Conservation (phyloP, 1,140 invertebrate species). For the Bombus superbus region DNA sequence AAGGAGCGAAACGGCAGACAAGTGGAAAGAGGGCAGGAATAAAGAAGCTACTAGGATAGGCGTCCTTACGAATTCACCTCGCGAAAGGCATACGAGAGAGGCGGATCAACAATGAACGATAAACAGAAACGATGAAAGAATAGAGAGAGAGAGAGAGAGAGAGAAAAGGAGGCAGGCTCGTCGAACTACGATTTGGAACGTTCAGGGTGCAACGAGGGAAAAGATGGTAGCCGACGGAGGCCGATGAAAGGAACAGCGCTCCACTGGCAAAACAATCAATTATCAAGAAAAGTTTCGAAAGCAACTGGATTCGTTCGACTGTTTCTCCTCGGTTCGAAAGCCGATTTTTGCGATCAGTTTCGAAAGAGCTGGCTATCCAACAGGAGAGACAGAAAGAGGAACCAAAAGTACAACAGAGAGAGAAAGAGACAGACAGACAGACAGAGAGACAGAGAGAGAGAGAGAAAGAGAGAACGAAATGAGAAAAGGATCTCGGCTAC, state of each 20-base stretch:
- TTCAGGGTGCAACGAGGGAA: slow-evolving; percentile 12
- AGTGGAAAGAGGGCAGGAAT: background rate
- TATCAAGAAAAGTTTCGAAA: slow-evolving; percentile 78
- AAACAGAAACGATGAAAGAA: background rate
- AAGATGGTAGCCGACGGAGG: slow-evolving; percentile 50
- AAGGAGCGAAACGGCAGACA: background rate
- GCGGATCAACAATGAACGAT: background rate
- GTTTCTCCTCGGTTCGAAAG: slow-evolving; percentile 57
- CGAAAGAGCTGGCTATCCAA: slow-evolving; percentile 37
- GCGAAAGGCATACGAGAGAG: background rate
- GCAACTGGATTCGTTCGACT: slow-evolving; percentile 59
- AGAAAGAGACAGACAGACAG: background rate
- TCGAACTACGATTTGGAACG: slow-evolving; percentile 22
- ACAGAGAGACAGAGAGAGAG: background rate
- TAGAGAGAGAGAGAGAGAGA: background rate
- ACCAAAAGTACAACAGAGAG: background rate
- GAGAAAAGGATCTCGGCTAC: slow-evolving; percentile 66
- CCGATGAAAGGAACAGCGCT: slow-evolving; percentile 61
- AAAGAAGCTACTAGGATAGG: no score
- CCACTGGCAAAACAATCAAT: slow-evolving; percentile 80
- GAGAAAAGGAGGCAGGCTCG: background rate
- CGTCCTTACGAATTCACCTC: slow-evolving; percentile 1
- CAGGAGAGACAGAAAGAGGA: background rate
- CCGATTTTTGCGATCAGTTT: slow-evolving; percentile 75
- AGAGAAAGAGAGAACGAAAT: background rate